phyloP scores from a whole-genome alignment of 2,797 vertebrate species.

The Takifugu rubripes region DNA sequence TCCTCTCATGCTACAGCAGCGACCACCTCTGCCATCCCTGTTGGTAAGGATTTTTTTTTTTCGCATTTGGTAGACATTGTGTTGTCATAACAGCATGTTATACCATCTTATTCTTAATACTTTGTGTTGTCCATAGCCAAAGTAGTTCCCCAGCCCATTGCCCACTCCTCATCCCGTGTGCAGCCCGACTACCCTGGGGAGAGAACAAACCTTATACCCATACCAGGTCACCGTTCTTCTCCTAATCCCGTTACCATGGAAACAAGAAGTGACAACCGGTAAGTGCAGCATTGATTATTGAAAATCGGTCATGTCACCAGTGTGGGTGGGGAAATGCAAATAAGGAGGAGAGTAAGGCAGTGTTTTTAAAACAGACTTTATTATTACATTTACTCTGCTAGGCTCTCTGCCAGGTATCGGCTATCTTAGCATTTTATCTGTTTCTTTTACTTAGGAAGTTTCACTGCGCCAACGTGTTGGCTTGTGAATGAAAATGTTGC shows the following conservation, averaged over 20 bases:
- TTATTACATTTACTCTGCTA: too few species aligned
- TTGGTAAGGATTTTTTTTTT: slow-evolving; percentile 79
- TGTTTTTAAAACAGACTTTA: too few species aligned
- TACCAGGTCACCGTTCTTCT: slow-evolving; percentile 90
- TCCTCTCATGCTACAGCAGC: slow-evolving; percentile 95
- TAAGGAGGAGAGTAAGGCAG: too few species aligned
- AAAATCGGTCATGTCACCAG: not conserved
- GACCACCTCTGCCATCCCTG: slow-evolving; percentile 95
- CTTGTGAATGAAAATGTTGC: too few species aligned
- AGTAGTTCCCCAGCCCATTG: slow-evolving; percentile 96
- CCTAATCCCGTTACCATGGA: slow-evolving; percentile 97
- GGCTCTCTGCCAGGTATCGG: too few species aligned
- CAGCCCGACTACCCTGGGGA: slow-evolving; percentile 92
- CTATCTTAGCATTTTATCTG: too few species aligned
- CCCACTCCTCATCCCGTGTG: slow-evolving; percentile 91
- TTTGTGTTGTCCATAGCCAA: slow-evolving; percentile 78
- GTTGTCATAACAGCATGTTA: not conserved
- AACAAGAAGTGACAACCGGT: slow-evolving; percentile 94
- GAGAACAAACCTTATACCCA: slow-evolving; percentile 89
- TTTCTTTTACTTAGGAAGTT: too few species aligned
- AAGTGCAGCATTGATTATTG: slow-evolving; percentile 1
- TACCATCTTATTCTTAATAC: too few species aligned
- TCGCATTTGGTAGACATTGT: not conserved
- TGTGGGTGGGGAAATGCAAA: not conserved
- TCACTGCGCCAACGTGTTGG: too few species aligned